These are phyloP conservation scores for Aepyceros melampus DNA, from an alignment of 2,113 vertebrate genomes.

Conservation along the genomic window DNA sequence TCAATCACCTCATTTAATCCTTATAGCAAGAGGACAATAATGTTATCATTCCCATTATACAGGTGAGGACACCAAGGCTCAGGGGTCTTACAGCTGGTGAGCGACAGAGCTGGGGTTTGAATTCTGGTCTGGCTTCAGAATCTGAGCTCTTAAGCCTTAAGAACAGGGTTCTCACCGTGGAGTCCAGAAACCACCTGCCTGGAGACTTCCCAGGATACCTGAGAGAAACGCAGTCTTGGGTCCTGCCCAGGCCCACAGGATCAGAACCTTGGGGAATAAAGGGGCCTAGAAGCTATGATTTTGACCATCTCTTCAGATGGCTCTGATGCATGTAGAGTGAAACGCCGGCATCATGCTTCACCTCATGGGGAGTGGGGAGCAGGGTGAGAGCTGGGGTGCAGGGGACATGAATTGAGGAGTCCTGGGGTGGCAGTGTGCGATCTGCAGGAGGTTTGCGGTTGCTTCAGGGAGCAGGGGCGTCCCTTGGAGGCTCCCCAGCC, in stretches of 20 bases:
- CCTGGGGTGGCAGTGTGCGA: accelerated
- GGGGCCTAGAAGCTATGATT: background rate
- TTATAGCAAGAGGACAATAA: too few species aligned
- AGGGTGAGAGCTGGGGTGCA: accelerated
- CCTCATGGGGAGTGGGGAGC: background rate
- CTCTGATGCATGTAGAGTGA: background rate
- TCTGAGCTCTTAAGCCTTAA: background rate
- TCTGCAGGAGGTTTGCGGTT: background rate
- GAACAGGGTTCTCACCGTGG: background rate
- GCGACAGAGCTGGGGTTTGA: background rate
- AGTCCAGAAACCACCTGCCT: background rate
- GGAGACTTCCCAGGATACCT: background rate
- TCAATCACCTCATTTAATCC: too few species aligned
- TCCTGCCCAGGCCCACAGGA: background rate
- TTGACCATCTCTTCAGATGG: background rate
- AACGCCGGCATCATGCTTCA: background rate
- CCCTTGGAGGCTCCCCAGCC: background rate
- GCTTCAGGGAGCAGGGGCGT: background rate
- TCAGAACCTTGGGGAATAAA: background rate
- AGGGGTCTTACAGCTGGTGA: background rate
- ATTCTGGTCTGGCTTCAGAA: background rate
- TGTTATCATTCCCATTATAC: too few species aligned
- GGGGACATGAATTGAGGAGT: background rate
- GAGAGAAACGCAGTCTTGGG: background rate
- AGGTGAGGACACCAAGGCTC: background rate